Base-by-base conservation (phyloP, 2,888 invertebrate genomes). In the Perdita meconis region DNA sequence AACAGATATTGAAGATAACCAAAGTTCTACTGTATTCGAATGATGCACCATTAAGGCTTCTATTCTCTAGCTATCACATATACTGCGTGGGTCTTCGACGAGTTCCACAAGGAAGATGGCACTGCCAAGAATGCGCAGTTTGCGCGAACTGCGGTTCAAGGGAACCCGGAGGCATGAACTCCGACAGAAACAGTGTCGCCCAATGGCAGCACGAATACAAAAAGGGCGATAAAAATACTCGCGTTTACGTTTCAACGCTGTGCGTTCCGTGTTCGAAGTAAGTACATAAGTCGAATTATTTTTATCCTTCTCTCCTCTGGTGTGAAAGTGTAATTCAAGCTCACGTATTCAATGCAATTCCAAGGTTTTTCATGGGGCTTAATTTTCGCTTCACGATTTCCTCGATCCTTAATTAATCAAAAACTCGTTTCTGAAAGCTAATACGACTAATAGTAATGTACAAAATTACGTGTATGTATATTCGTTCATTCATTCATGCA, bases 51-150 rank as follows among this genome's bases (percentile, higher is more conserved):
- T n/a, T 55, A 24, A 60, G 10, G 3, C 56, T 57, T 59, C 59
- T 47, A 16, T 13, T 42, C 0, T 13, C 57, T 82, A 94, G 94
- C 66, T 98, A 96, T 93, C 98, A 98, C 92, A 96, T 97, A 82
- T 97, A 97, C 93, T 98, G 98, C 93, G 96, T 98, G 66, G 97
- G 97, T 5, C 93, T 98, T 51, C 94, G 95, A 76, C 94, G 94
- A 78, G 96, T 97, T 87, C 98, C 98, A 3, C 95, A 94, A 81
- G 98, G 98, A 42, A 95, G 97, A 59, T 98, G 98, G 98, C 97
- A 97, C 90, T 98, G 98, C 92, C 95, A 95, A 71, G 95, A 95
- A 85, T 97, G 97, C 90, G 95, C 96, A 8, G 93, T 96, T 66
- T 97, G 94, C 81, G 93, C 93, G 13, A 93, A 93, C 13, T 94